These are phyloP conservation scores for Umimayanthus kanabou DNA, from an alignment of 92 coral and sea anemone species.

Conservation along the genomic window DNA sequence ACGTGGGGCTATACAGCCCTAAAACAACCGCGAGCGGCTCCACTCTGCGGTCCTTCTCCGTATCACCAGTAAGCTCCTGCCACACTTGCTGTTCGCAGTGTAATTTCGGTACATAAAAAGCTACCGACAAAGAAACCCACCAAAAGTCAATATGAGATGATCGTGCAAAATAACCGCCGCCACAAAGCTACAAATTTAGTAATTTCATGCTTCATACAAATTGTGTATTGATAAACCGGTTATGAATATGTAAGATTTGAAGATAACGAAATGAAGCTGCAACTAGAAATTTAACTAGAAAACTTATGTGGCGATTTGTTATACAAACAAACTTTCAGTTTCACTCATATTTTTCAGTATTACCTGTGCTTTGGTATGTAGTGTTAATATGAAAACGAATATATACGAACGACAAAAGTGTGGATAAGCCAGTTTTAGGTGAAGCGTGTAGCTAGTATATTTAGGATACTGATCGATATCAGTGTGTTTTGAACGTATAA, in stretches of 20 bases:
- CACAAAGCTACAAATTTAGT: slow-evolving; percentile 44
- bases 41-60: slow-evolving; percentile 2
- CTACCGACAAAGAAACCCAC: slow-evolving; percentile 44
- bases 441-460: slow-evolving; percentile 13
- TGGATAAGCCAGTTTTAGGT: background rate
- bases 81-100: slow-evolving; percentile 42
- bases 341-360: background rate
- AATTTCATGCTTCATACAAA: slow-evolving; percentile 34
- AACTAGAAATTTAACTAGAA: background rate
- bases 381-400: background rate
- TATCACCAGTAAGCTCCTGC: slow-evolving; percentile 28
- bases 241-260: slow-evolving; percentile 39
- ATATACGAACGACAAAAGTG: background rate
- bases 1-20: slow-evolving; percentile 20
- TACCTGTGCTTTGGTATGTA: background rate
- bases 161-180: slow-evolving; percentile 42
- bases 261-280: slow-evolving; percentile 23
- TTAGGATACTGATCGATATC: slow-evolving; percentile 20
- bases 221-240: slow-evolving; percentile 36
- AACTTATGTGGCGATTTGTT: background rate
- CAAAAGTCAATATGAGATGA: slow-evolving; percentile 28
- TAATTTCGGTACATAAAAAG: slow-evolving; percentile 28
- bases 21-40: slow-evolving; percentile 4
- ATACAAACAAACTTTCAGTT: slow-evolving; percentile 4
- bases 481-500: slow-evolving; percentile 24